phyloP scores from a whole-genome alignment of 2,113 vertebrate genomes.

The Vanacampus margaritifer region DNA sequence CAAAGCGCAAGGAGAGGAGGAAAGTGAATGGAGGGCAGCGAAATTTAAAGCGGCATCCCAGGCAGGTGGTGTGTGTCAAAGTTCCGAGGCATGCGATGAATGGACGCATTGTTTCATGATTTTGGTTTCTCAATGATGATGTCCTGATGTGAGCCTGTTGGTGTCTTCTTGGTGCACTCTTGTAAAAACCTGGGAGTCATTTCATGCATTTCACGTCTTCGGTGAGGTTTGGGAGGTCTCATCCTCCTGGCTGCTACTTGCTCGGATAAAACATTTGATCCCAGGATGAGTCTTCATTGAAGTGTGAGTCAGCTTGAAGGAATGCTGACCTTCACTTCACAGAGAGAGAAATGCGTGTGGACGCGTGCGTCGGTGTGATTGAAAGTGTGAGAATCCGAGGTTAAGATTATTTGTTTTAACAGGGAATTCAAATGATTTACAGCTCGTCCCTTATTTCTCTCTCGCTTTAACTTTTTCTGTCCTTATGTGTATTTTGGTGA shows the following conservation, averaged over 20 bases:
- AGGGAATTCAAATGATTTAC: background rate
- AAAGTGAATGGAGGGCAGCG: slow-evolving; percentile 28
- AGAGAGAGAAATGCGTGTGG: slow-evolving; percentile 13
- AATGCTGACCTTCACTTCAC: slow-evolving; percentile 47
- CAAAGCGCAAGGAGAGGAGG: slow-evolving; percentile 64
- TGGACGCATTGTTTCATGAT: background rate
- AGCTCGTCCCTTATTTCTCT: background rate
- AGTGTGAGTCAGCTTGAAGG: slow-evolving; percentile 52
- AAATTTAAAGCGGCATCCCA: slow-evolving; percentile 28
- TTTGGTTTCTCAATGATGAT: background rate
- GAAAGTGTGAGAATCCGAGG: slow-evolving; percentile 10
- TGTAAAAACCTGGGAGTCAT: background rate
- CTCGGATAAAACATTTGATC: slow-evolving; percentile 42
- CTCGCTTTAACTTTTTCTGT: background rate
- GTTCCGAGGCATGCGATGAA: background rate
- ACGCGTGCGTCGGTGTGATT: slow-evolving; percentile 5
- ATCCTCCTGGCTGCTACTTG: slow-evolving; percentile 19
- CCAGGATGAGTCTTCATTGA: slow-evolving; percentile 39
- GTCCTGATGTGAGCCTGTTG: slow-evolving; percentile 7
- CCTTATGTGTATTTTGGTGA: background rate
- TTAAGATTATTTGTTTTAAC: background rate
- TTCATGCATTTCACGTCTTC: background rate
- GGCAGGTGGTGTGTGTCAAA: slow-evolving; percentile 51
- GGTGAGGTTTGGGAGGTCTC: slow-evolving; percentile 9
- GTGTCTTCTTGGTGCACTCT: background rate